Evolutionary conservation across 64 coral and sea anemone genomes (phyloP).

Genomic region (Dendrophyllia cribrosa): DNA sequence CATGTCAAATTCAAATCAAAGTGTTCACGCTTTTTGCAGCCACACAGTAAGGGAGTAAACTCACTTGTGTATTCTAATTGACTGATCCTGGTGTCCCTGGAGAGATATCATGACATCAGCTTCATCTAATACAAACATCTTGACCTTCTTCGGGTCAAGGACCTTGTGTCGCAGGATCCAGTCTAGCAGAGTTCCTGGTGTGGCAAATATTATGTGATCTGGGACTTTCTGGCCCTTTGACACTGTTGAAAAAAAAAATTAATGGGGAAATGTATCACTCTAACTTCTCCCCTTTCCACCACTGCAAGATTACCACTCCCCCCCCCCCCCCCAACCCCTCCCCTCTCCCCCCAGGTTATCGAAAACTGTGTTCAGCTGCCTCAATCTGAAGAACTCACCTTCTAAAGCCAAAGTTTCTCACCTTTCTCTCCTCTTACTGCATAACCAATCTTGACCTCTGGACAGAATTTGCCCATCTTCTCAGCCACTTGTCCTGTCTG

Average conservation of each 20-base stretch:
- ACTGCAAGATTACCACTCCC: too few species aligned
- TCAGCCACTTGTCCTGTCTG: constrained; percentile 96
- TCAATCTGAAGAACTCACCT: too few species aligned
- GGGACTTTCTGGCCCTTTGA: constrained; percentile 72
- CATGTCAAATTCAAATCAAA: too few species aligned
- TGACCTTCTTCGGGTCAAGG: constrained; percentile 82
- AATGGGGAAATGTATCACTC: background rate
- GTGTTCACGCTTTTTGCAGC: too few species aligned
- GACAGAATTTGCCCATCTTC: constrained; percentile 91
- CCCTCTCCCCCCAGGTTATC: too few species aligned
- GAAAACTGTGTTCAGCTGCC: too few species aligned
- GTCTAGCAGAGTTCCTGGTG: constrained; percentile 92
- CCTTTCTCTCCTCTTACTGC: constrained; percentile 87
- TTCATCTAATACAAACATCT: constrained; percentile 96
- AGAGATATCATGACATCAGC: constrained; percentile 97
- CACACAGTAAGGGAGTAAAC: background rate
- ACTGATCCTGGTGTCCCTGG: constrained; percentile 94
- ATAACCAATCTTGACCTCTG: constrained; percentile 92
- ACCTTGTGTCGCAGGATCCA: constrained; percentile 72
- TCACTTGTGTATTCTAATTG: constrained; percentile 97
- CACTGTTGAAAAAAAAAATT: constrained; percentile 48
- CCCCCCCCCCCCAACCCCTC: too few species aligned
- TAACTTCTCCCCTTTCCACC: too few species aligned
- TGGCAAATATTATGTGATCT: constrained; percentile 92
- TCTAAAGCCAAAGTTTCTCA: constrained; percentile 4